Percentiles rank a stretch among this genome's conserved stretches.
phyloP scores from a whole-genome alignment of 1,140 invertebrate species.

The Drosophila tsacasi region DNA sequence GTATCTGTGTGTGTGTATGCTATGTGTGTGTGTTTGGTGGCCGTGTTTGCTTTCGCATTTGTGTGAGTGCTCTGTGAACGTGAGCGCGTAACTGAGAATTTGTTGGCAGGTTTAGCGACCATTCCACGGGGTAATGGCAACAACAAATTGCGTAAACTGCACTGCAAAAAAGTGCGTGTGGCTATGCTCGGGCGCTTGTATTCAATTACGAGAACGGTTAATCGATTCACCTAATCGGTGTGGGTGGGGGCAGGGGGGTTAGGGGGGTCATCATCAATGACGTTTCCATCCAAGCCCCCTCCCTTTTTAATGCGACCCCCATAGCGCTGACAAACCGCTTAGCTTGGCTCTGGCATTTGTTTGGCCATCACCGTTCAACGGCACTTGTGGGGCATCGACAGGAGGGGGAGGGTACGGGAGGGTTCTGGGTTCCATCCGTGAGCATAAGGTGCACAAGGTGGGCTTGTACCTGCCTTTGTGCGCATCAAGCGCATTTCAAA shows the following conservation, averaged over 20 bases:
- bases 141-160: constrained; percentile 47
- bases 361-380: constrained; percentile 51
- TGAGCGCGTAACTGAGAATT: constrained; percentile 64
- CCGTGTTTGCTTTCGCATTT: constrained; percentile 20
- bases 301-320: constrained; percentile 21
- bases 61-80: constrained; percentile 35
- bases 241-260: neutral
- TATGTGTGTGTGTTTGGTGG: constrained; percentile 3
- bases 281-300: constrained; percentile 11
- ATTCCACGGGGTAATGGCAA: constrained; percentile 44
- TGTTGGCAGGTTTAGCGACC: constrained; percentile 48
- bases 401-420: neutral
- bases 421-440: neutral
- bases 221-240: constrained; percentile 48
- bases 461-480: constrained; percentile 50
- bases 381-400: constrained; percentile 70
- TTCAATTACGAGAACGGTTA: constrained; percentile 52
- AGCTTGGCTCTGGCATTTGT: constrained; percentile 55
- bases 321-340: constrained; percentile 55
- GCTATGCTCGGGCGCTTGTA: constrained; percentile 25
- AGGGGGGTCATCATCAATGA: constrained; percentile 36
- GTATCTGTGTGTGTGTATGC: constrained; percentile 16
- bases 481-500: constrained; percentile 71
- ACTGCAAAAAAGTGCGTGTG: constrained; percentile 21
- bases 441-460: constrained; percentile 24